Base-by-base conservation (phyloP, 2,888 invertebrate genomes). In the Ormia ochracea region DNA sequence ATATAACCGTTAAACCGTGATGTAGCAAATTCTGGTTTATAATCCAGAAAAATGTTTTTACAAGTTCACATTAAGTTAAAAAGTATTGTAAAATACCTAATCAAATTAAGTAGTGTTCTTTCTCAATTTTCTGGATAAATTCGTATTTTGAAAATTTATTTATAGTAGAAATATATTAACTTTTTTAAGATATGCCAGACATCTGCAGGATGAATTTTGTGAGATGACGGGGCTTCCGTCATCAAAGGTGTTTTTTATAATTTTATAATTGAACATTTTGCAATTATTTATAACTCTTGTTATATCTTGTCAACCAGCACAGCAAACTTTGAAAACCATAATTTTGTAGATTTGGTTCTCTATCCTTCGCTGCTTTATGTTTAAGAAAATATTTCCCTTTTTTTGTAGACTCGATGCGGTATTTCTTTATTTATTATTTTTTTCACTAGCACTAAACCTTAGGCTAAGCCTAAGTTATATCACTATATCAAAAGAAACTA, bases 271-370 rank as follows among this genome's bases (percentile, higher is more conserved):
- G n/a, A n/a, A n/a, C n/a, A n/a, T n/a, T n/a, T n/a, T n/a, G n/a
- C n/a, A n/a, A n/a, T n/a, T n/a, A n/a, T n/a, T n/a, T n/a, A n/a
- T n/a, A n/a, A n/a, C n/a, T n/a, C n/a, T n/a, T n/a, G n/a, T n/a
- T n/a, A n/a, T n/a, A n/a, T n/a, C 14, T 63, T 5, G 21, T 73
- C 78, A 38, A 58, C 74, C 12, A 78, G 68, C 54, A 68, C 48
- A 17, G 45, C 68, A 12, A 66, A 59, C 21, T 14, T 68, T 12
- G 43, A 50, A 77, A 59, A 52, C 10, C 10, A 52, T 38, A 26
- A 38, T 17, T 59, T 43, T 2, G 9, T 5, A 41, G 61, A 54
- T 1, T 36, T 26, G 38, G 21, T 26, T 48, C n/a, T 19, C 12
- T 3, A 58, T 56, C 59, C 38, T 58, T 66, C 72, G 38, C 66